Base-by-base conservation (phyloP, 2,888 invertebrate genomes). In the Campoplex nolae region DNA sequence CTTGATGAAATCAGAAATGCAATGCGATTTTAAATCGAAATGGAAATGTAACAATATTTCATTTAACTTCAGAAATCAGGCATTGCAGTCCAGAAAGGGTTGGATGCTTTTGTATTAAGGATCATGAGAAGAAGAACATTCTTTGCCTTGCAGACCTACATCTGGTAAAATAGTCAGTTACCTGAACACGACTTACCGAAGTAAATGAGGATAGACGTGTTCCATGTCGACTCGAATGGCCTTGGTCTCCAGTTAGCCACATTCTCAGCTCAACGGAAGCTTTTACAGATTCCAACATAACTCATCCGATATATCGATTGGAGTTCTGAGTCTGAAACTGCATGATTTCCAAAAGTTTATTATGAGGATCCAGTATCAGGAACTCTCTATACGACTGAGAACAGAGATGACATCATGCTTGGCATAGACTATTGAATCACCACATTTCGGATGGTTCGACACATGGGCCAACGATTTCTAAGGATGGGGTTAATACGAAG, bases 401-500 rank as follows among this genome's bases (percentile, higher is more conserved):
- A 32, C 62, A 32, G 62, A 16, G 16, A 62, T 62, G 16, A 62
- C 16, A 32, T 7, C 62, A 62, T 62, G 6, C 32, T 7, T 0
- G 32, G 6, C 23, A 23, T 54, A n/a, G 23, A 38, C 23, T 38
- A 54, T 54, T 56, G 54, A 51, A 67, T n/a, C 35, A 45, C 28
- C 51, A 65, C 65, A 42, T 45, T 71, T 13, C 11, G 42, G 42
- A 65, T 73, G 9, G 38, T 62, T 62, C 32, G 62, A 62, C 70
- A 70, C 81, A 28, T 67, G 84, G 71, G 38, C 77, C 67, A 73
- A 56, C 48, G 38, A 82, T 77, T 67, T 4, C 62, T 7, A 32
- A 11, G 62, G 32, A 58, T 3, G n/a, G 68, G 28, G 13, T 35
- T 79, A 75, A 83, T 86, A 28, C 70, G 70, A 76, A 35, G 76